These are phyloP conservation scores for Wiebesia pumilae DNA, from an alignment of 1,140 invertebrate genomes.

Conservation along the genomic window DNA sequence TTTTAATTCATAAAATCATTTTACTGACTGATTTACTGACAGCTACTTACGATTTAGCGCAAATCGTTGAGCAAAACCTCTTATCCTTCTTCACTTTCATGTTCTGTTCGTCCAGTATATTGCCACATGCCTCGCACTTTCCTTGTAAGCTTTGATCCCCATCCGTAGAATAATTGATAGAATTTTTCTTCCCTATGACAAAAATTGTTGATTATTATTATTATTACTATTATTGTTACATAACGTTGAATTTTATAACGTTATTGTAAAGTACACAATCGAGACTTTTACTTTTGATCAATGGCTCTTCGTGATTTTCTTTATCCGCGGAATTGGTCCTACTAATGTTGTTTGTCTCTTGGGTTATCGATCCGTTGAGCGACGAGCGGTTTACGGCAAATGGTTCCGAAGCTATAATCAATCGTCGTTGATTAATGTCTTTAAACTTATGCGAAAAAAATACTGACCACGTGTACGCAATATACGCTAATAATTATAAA, in stretches of 20 bases:
- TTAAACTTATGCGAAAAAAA: neutral
- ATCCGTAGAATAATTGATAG: constrained; percentile 70
- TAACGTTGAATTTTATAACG: constrained; percentile 9
- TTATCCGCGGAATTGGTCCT: constrained; percentile 74
- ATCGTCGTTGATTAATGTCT: neutral
- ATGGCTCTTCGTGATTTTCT: constrained; percentile 82
- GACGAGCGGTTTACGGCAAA: constrained; percentile 87
- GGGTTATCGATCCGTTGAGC: constrained; percentile 72
- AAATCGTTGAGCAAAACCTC: constrained; percentile 86
- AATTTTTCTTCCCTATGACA: constrained; percentile 68
- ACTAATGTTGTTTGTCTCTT: constrained; percentile 70
- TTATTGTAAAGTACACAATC: neutral
- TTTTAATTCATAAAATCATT: constrained; percentile 3
- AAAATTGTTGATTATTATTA: too few relatives aligned
- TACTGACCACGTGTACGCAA: too few relatives aligned
- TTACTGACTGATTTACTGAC: too few relatives aligned
- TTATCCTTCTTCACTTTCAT: constrained; percentile 86
- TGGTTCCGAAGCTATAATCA: constrained; percentile 81
- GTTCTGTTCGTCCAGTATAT: constrained; percentile 78
- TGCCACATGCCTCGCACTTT: constrained; percentile 88
- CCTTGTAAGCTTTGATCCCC: constrained; percentile 74
- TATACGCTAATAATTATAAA: too few relatives aligned
- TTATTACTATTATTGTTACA: too few relatives aligned
- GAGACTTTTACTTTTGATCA: constrained; percentile 63
- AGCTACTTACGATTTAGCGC: constrained; percentile 76